Evolutionary conservation across 1,140 invertebrate genomes (phyloP), one percentile per base, ranked within the genome.

Genomic region (Cotesia typhae): DNA sequence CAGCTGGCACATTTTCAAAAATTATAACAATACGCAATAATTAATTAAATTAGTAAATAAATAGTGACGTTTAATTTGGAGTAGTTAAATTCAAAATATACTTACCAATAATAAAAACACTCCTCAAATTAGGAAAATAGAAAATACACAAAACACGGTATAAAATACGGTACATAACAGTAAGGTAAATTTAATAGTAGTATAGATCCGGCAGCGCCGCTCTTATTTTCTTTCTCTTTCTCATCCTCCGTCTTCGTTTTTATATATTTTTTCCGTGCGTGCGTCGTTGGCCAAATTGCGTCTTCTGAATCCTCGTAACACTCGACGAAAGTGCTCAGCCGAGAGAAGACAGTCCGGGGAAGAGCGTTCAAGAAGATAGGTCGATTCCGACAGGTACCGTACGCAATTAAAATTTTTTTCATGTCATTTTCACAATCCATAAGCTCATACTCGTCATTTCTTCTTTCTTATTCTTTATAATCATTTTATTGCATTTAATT

Each of bases 271-370:
- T 66, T 41, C 6, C 47, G 17, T 47, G 64, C 38, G 64, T 66
- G 64, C 64, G 37, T 63, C 60, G 60, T 63, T 63, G 28, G 64
- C 36, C 47, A 47, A 66, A 66, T 47, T 66, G 64, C 64, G 64
- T 52, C 38, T 59, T 59, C 57, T 35, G 57, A 20, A 59, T 59
- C 57, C 38, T 47, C 64, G 36, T 28, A 66, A 47, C 38, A 47
- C 41, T 66, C 64, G 38, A 52, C 57, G 20, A 59, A 59, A 59
- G 57, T 59, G 28, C 17, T 59, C 6, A 47, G 41, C 41, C 41
- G 41, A 47, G 41, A 47, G 5, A 4, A 37, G 60, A 61, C 60
- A 66, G 38, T 66, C 41, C n/a, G 17, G 38, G n/a, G 5, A 63
- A 63, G 28, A 63, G 28, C 60, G 36, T 41, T 35, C 12, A 63